Conservation (phyloP, 2,797 vertebrate genomes). For the Rhincodon typus region DNA sequence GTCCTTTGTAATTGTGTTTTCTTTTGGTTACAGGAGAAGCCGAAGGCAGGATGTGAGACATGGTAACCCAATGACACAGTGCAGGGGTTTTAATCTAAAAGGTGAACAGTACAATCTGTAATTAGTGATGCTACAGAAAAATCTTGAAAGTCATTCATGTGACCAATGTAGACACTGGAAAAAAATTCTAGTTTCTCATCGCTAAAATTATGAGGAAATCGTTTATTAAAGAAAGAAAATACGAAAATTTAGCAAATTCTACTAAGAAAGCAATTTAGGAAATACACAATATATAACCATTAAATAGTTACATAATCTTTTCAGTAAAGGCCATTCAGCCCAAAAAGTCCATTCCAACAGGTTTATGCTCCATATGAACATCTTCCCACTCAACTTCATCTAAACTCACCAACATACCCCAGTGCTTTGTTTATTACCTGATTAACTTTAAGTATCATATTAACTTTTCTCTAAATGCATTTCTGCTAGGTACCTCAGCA, state of each 20-base stretch:
- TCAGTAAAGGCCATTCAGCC: not conserved
- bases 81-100: conserved; percentile 96
- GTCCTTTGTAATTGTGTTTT: conserved; percentile 32
- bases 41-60: conserved; percentile 92
- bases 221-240: not conserved
- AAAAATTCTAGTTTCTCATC: not conserved
- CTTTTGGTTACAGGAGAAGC: conserved; percentile 70
- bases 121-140: not conserved
- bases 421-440: not conserved
- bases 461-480: not conserved
- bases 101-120: conserved; percentile 57
- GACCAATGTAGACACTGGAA: not conserved
- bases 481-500: not conserved
- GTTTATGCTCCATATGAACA: not conserved
- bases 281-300: not conserved
- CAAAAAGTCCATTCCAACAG: not conserved
- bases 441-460: not conserved
- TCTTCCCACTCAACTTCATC: not conserved
- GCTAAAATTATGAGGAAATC: not conserved
- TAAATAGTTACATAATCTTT: not conserved
- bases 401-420: not conserved
- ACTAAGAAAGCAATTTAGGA: not conserved
- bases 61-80: conserved; percentile 92
- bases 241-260: not conserved
- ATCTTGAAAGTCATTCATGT: not conserved